Conservation (phyloP, 1,140 invertebrate genomes). For the Apis cerana region DNA sequence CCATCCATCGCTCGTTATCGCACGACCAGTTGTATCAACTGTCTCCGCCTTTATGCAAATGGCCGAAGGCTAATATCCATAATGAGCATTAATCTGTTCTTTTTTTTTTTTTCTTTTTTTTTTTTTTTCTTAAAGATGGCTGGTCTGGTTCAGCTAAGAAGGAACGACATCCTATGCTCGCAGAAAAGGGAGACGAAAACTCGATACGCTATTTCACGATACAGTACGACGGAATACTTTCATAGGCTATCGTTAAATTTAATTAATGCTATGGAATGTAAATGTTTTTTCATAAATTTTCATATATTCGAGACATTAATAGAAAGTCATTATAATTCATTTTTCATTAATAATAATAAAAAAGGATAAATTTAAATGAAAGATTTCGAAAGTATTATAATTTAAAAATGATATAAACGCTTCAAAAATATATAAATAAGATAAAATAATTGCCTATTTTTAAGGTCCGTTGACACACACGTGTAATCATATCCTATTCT, state of each 20-base stretch:
- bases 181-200: conserved; percentile 9
- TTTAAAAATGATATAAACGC: background rate
- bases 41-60: conserved; percentile 75
- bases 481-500: background rate
- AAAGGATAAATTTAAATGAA: background rate
- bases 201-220: conserved; percentile 8
- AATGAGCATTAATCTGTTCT: conserved; percentile 74
- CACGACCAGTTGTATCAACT: conserved; percentile 66
- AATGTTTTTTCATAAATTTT: background rate
- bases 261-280: conserved; percentile 19
- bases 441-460: too few species aligned
- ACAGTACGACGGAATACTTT: conserved; percentile 6
- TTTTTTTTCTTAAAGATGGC: conserved; percentile 61
- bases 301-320: background rate
- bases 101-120: too few species aligned
- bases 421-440: too few species aligned
- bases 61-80: conserved; percentile 70
- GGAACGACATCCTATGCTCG: background rate
- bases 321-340: too few species aligned
- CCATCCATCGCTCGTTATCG: conserved; percentile 62
- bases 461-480: background rate
- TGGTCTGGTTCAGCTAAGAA: conserved; percentile 11
- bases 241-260: conserved; percentile 28
- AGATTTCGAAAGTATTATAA: background rate
- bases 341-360: background rate